Evolutionary conservation across 37 sponge, comb jelly and placozoan genomes (phyloP), one percentile per base, ranked within the genome.

Genomic region (Cladorhizidae sp.): DNA sequence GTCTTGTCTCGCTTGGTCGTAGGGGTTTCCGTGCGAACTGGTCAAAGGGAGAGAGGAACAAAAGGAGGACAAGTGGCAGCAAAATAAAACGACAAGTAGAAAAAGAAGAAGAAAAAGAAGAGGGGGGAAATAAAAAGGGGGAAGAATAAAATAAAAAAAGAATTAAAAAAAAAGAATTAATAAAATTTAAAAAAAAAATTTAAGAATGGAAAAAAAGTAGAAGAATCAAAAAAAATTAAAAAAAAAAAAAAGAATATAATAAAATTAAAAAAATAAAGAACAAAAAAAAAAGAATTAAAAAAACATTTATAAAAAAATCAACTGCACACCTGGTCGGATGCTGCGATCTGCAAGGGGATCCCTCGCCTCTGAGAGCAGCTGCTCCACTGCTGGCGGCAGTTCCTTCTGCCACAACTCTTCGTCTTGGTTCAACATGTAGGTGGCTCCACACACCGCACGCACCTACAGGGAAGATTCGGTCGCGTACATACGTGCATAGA

Each of bases 371-470:
- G 90, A 65, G 57, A 99, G 89, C 11, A 99, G 89, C 63, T 92
- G 88, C 82, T 99, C 99, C 57, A 99, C 95, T 25, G 83, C 93
- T 25, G 97, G 97, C 3, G 99, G 97, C 23, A 99, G 90, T n/a
- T 94, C 90, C 83, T 99, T 99, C 54, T 85, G 79, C 97, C 97
- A 99, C 73, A 96, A 85, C 77, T 99, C 99, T 80, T 99, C 99
- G 65, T 99, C 99, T 49, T 99, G 99, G 29, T 90, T 93, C 85
- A 99, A 83, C 93, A 99, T 96, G 89, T 99, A 99, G 0, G 99
- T 99, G 62, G 89, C 78, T 22, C 99, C 99, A 78, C 90, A 83
- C 28, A 96, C 73, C 15, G 99, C 89, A 31, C 99, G 90, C 28
- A 99, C 96, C 95, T 95, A 62, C 11, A 55, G 25, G 40, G n/a